Base-by-base conservation (phyloP, 2,113 vertebrate species). In the Pipra filicauda region DNA sequence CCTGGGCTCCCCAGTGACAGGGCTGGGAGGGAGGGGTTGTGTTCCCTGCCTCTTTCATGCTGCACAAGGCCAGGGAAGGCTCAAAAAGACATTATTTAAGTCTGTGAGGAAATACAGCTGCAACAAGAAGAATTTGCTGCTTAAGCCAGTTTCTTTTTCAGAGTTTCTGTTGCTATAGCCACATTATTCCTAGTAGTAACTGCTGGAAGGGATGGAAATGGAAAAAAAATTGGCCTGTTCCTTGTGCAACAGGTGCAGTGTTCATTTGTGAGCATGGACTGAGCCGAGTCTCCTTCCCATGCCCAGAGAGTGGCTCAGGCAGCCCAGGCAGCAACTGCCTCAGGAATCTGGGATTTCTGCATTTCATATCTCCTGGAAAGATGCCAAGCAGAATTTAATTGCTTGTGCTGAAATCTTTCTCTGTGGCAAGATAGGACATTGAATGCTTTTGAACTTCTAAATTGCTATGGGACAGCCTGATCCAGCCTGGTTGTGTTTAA, bases 391-490 rank as follows among this genome's bases (percentile, higher is more conserved):
- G 61, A 75, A 58, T 82, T 89, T 81, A 87, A 79, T 95, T 88
- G 79, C 93, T 93, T 75, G 80, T 89, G 93, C 82, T 84, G 76
- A 80, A 88, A 67, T 81, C 64, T 90, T 88, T 86, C 91, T 78
- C 70, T 67, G 54, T 90, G 83, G 85, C 48, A 90, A 39, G 37
- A 62, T 62, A 43, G 57, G 55, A 39, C 77, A 49, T 15, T 69
- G 93, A 91, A 91, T 93, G 64, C 90, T 91, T 95, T 84, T 91
- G 92, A 94, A 92, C 71, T 77, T 52, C 43, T 58, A 15, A 89
- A 93, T 80, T 72, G 54, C 89, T 74, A 4, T 28, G 41, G 76
- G 77, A 85, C 28, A 12, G 51, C 37, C 74, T 85, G 81, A 55
- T 48, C 61, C 51, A 71, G 54, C 54, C 6, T 6, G 8, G 55